Base-by-base conservation (phyloP, 2,888 invertebrate genomes). In the Elysia crispata region DNA sequence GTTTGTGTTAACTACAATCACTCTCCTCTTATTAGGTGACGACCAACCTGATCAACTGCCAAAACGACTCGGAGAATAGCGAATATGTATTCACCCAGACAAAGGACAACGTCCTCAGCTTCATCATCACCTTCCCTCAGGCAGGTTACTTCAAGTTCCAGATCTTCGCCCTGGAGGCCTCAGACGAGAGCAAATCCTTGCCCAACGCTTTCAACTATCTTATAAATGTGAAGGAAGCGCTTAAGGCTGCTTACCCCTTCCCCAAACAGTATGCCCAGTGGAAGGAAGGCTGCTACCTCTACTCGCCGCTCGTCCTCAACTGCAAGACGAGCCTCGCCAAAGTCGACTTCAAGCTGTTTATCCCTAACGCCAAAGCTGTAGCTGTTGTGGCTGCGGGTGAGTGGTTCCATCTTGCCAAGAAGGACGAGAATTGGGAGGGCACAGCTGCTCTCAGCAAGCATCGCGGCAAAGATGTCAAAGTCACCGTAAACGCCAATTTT, bases 251-350 rank as follows among this genome's bases (percentile, higher is more conserved):
- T 33, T 79, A 85, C 30, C 85, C 90, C 67, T 91, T 87, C 86
- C 90, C 91, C 25, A 89, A 90, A 83, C 91, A 91, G 85, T 91
- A 89, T 73, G 88, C 88, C 66, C 90, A 90, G 76, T 91, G 90
- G 90, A 90, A 90, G 82, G 90, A 91, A 41, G 90, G 89, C n/a
- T 91, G 91, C 80, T 88, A 85, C 83, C 86, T 91, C 64, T 83
- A 83, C 81, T 86, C 86, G 33, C 91, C 91, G 1, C 33, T 83
- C 62, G 80, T 84, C 31, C 76, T 86, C 70, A 83, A 84, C 79
- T 84, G 87, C 28, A 90, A 90, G n/a, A 76, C 80, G 41, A 75
- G 83, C 18, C 85, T 90, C 18, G 73, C 84, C 64, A 84, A 83
- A 54, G 82, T 85, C 5, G 41, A 79, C 15, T 89, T 89, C 84